Conservation (phyloP, 2,797 vertebrate species). For the Erethizon dorsatum region DNA sequence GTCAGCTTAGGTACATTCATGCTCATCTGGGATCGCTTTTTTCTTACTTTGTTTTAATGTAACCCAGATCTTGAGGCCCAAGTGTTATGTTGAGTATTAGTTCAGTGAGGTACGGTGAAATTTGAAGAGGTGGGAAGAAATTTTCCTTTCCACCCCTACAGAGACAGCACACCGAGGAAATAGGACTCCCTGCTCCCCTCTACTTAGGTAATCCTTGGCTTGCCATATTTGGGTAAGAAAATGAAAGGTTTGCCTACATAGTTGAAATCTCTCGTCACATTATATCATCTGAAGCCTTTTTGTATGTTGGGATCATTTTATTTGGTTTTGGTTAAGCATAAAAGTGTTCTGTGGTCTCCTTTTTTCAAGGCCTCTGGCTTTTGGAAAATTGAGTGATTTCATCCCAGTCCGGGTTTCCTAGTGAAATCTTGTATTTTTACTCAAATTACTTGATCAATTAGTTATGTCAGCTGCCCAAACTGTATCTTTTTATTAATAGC, state of each 20-base stretch:
- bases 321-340: constrained; percentile 89
- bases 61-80: constrained; percentile 73
- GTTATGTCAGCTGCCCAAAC: constrained; percentile 86
- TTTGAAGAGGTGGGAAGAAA: constrained; percentile 52
- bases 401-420: constrained; percentile 80
- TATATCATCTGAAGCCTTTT: constrained; percentile 88
- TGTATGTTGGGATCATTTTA: constrained; percentile 87
- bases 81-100: constrained; percentile 29
- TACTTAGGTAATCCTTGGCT: constrained; percentile 86
- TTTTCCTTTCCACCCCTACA: constrained; percentile 71
- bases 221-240: constrained; percentile 88
- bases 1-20: constrained; percentile 73
- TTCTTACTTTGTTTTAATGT: constrained; percentile 73
- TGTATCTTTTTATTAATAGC: constrained; percentile 88
- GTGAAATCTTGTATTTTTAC: constrained; percentile 80
- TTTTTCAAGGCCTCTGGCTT: constrained; percentile 86
- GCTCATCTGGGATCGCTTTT: constrained; percentile 76
- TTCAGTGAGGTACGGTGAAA: constrained; percentile 58
- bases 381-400: constrained; percentile 88
- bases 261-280: constrained; percentile 88
- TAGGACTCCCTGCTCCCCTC: constrained; percentile 71
- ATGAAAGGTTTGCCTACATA: constrained; percentile 88
- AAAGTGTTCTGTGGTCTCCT: constrained; percentile 87
- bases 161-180: constrained; percentile 84
- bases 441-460: constrained; percentile 84